Percentiles rank a stretch among this genome's conserved stretches.
Conservation (phyloP, 2,888 invertebrate species). For the Apamea epomidion region DNA sequence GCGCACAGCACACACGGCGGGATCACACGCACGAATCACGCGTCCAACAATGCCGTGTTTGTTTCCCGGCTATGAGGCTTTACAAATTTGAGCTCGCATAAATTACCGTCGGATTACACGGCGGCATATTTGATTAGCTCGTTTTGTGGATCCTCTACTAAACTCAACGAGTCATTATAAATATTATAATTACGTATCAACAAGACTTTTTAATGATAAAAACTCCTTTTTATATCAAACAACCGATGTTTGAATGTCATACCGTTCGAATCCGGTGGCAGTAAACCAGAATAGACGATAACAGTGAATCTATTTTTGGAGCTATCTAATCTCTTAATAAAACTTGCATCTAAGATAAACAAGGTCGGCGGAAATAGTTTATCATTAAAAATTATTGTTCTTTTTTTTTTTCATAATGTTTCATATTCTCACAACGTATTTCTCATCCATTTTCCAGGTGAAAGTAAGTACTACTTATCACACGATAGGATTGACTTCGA, state of each 20-base stretch:
- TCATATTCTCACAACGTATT: neutral
- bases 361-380: conserved; percentile 38
- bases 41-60: conserved; percentile 79
- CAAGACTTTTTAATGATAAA: conserved; percentile 15
- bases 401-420: neutral
- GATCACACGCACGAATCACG: conserved; percentile 77
- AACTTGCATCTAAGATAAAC: conserved; percentile 56
- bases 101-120: conserved; percentile 75
- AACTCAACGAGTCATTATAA: conserved; percentile 32
- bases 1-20: conserved; percentile 70
- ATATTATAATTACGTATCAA: conserved; percentile 33
- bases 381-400: neutral
- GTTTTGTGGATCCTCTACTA: conserved; percentile 54
- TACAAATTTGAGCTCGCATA: conserved; percentile 75
- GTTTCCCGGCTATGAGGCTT: conserved; percentile 75
- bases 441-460: neutral
- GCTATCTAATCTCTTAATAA: conserved; percentile 61
- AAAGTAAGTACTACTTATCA: neutral
- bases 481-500: neutral
- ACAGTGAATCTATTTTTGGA: conserved; percentile 42
- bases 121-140: conserved; percentile 71
- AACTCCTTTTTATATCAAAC: conserved; percentile 38
- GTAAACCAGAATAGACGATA: conserved; percentile 45
- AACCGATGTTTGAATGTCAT: conserved; percentile 23
- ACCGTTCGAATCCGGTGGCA: conserved; percentile 26